Evolutionary conservation across 1,140 invertebrate species (phyloP), one percentile per base, ranked within the genome.

Genomic region (Epicauta chinensis): DNA sequence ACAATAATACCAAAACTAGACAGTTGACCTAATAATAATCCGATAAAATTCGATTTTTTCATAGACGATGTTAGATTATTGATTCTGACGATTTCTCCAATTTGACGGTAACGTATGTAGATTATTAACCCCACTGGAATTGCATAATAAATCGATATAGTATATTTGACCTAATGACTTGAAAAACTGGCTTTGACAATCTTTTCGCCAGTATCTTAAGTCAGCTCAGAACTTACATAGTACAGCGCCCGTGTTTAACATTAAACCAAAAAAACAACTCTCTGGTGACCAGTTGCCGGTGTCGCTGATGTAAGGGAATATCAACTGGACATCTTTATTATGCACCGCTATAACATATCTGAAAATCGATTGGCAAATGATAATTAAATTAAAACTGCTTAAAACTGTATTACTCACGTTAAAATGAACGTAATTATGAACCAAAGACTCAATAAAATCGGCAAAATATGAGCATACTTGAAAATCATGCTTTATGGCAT

Each of bases 271-370:
- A 38, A 88, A 76, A 63, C 86, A 89, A 66, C 83, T 86, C 61
- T 89, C 86, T 15, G 86, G 86, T 5, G 83, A 75, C 48, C 77
- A 74, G 10, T 84, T 82, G 2, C 83, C 86, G 10, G 83, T 81
- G 68, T 89, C 86, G 61, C 83, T 87, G 51, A 89, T 88, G 61
- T 87, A 89, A 1, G 86, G 84, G 60, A 87, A 84, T 29, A 79
- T 77, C 13, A 80, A 74, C 53, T 81, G 77, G 17, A 87, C 82
- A 72, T 89, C 83, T 13, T 77, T 78, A 32, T 80, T 69, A 39
- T 73, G 58, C 0, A 87, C 77, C 3, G 85, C 78, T 36, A 83
- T 77, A 45, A 77, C 73, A 57, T 86, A 87, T 42, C 84, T 87
- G 59, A 17, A 66, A 23, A 5, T 23, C n/a, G n/a, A 7, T 23